Base-by-base conservation (phyloP, 64 coral and sea anemone genomes). In the Montipora foliosa region DNA sequence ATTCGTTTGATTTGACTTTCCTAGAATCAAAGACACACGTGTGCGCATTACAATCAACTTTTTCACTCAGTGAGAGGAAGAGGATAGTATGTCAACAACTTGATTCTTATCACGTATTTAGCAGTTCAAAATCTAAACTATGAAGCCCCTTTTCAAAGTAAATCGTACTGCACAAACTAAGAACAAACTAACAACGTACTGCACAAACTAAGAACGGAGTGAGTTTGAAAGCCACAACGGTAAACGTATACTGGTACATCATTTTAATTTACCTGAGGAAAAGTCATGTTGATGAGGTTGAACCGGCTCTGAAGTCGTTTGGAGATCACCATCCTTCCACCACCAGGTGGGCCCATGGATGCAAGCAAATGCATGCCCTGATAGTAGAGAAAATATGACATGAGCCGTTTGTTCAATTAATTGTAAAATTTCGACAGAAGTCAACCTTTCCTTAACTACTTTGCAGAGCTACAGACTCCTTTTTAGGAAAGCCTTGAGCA, bases 1-100 rank as follows among this genome's bases (percentile, higher is more conserved):
- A 99, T 99, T 8, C 98, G 95, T 79, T 96, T 99, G 61, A 99
- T 99, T 68, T 99, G 98, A 75, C 98, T 99, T 90, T 99, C 98
- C 88, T 98, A 50, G 16, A 81, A 94, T 14, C 12, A 37, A 46
- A 51, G 11, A 72, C 2, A 55, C 53, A 57, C 4, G 11, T 11
- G 6, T 57, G 6, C 37, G 37, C 5, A 57, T 57, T 8, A 57
- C 53, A 57, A 8, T 11, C 53, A 57, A 57, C 53, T 57, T 11
- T 7, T 11, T 11, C 11, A 6, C 11, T 6, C 53, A 11, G 3
- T 57, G 53, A 57, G 53, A 57, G 53, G 11, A 8, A 57, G 53
- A 57, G 37, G 37, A 37, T 37, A 37, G 37, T 37, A 37, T 37
- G 37, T 37, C 37, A 37, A 37, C 37, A 37, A 37, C 37, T 37